These are phyloP conservation scores for Lutraria lutraria DNA, from an alignment of 2,888 invertebrate genomes.

Conservation along the genomic window DNA sequence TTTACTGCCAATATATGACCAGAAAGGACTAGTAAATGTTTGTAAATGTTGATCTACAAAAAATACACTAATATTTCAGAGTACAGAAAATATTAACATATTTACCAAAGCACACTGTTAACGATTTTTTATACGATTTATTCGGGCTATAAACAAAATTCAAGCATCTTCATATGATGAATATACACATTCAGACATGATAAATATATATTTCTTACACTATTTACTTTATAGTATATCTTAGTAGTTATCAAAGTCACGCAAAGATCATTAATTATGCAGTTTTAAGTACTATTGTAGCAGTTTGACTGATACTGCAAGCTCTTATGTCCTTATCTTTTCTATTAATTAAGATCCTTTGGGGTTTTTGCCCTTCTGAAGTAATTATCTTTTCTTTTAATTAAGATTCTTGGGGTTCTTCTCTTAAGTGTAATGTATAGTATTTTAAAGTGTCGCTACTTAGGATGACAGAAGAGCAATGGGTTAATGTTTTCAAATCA, in stretches of 20 bases:
- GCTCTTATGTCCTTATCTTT: constrained; percentile 25
- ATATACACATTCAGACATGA: background rate
- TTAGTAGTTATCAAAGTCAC: constrained; percentile 3
- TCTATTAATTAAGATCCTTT: constrained; percentile 20
- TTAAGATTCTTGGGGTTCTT: constrained; percentile 23
- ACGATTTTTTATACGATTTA: too few relatives aligned
- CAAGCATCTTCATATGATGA: background rate
- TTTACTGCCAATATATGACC: too few relatives aligned
- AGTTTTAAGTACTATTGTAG: background rate
- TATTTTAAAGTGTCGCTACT: constrained; percentile 14
- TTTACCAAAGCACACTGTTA: too few relatives aligned
- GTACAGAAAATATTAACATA: too few relatives aligned
- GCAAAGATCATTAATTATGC: constrained; percentile 17
- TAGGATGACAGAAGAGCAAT: background rate
- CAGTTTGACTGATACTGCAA: background rate
- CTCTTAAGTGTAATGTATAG: constrained; percentile 24
- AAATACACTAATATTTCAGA: too few relatives aligned
- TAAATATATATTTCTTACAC: background rate
- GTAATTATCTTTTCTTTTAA: constrained; percentile 23
- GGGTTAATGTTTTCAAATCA: constrained; percentile 25
- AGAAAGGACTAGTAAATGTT: too few relatives aligned
- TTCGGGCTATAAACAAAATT: background rate
- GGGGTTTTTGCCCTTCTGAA: constrained; percentile 12
- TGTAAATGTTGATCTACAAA: too few relatives aligned
- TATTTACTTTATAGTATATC: background rate